Evolutionary conservation across 2,113 vertebrate species (phyloP).

Genomic region (Nothocercus julius): DNA sequence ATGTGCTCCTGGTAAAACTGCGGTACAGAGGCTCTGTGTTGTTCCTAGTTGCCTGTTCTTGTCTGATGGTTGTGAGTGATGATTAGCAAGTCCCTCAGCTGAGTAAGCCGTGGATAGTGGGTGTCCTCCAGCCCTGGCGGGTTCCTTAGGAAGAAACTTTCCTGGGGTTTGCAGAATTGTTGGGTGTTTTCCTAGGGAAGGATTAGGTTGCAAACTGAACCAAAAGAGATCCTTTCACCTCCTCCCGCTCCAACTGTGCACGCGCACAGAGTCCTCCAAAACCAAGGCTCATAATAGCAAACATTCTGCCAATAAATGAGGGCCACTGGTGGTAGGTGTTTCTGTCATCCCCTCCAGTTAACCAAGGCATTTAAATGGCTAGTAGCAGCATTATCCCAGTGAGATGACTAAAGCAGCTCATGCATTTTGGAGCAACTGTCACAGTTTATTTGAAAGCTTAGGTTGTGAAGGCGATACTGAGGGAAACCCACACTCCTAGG

Average conservation of each 20-base stretch:
- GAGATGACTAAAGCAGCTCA: not conserved
- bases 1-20: accelerated
- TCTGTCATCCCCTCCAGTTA: too few relatives aligned
- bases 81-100: not conserved
- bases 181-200: not conserved
- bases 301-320: not conserved
- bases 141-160: not conserved
- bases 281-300: not conserved
- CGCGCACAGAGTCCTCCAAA: accelerated
- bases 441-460: not conserved
- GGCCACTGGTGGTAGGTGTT: accelerated
- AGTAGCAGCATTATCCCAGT: accelerated
- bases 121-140: accelerated
- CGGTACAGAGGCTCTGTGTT: not conserved
- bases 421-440: not conserved
- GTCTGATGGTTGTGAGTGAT: accelerated
- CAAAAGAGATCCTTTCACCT: not conserved
- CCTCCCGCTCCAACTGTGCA: accelerated
- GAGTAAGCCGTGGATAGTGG: accelerated
- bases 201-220: not conserved
- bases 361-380: not conserved
- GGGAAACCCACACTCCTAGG: not conserved
- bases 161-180: not conserved
- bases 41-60: accelerated
- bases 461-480: not conserved